These are phyloP conservation scores for Lucilia cuprina DNA, from an alignment of 1,140 invertebrate species.

Conservation along the genomic window DNA sequence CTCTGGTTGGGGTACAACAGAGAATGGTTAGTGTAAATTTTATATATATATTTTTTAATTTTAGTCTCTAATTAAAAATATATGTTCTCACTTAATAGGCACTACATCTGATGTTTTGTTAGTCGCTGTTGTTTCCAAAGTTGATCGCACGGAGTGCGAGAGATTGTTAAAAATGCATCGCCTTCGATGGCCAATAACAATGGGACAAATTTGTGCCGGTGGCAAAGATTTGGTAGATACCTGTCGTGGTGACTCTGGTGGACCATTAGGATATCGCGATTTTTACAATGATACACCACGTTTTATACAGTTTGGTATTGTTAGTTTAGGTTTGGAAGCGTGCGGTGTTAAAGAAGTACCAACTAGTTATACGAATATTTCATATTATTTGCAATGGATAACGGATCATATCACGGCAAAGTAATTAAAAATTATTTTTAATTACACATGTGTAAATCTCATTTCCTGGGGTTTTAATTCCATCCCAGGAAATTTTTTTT, in stretches of 20 bases:
- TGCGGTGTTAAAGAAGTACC: constrained; percentile 48
- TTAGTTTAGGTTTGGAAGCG: constrained; percentile 45
- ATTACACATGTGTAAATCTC: too few species aligned
- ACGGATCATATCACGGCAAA: constrained; percentile 42
- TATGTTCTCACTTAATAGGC: not conserved
- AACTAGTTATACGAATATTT: constrained; percentile 53
- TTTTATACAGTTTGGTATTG: constrained; percentile 53
- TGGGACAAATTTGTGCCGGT: constrained; percentile 72
- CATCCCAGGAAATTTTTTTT: too few species aligned
- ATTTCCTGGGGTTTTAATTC: too few species aligned
- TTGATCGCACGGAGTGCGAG: not conserved
- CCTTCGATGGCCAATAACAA: constrained; percentile 44
- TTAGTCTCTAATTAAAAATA: not conserved
- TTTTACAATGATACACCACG: constrained; percentile 43
- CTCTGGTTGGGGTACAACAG: constrained; percentile 54
- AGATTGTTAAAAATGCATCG: not conserved
- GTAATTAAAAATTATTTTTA: constrained; percentile 37
- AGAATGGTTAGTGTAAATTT: constrained; percentile 26
- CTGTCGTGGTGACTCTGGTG: constrained; percentile 78
- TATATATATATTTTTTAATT: not conserved
- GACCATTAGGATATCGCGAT: constrained; percentile 66
- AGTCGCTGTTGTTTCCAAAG: constrained; percentile 6
- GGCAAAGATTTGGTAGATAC: constrained; percentile 68
- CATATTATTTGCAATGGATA: constrained; percentile 59
- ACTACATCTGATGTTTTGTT: not conserved